Conservation (phyloP, 2,113 vertebrate genomes). For the Chaetorhynchus papuensis region DNA sequence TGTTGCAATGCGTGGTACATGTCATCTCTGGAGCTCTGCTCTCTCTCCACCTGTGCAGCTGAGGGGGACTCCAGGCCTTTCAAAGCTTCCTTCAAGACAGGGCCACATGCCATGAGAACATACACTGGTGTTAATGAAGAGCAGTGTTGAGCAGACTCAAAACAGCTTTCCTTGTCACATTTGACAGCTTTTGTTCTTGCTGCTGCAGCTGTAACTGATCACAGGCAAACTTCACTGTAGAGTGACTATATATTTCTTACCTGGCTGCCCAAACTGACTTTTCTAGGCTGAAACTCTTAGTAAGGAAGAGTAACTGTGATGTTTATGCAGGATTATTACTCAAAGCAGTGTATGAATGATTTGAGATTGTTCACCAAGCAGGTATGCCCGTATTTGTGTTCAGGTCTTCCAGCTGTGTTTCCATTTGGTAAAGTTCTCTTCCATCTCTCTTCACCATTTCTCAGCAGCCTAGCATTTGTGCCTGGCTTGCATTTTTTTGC, state of each 20-base stretch:
- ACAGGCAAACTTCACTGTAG: background rate
- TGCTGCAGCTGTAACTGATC: background rate
- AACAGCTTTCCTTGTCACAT: background rate
- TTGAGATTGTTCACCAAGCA: background rate
- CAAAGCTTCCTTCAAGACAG: background rate
- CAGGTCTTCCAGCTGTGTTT: background rate
- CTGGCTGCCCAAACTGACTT: background rate
- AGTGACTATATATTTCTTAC: background rate
- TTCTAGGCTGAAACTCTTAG: background rate
- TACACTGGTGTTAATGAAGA: background rate
- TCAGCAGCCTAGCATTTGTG: background rate
- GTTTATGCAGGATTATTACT: background rate
- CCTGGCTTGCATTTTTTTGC: background rate
- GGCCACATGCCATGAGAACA: fast-evolving
- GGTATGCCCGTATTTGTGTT: background rate
- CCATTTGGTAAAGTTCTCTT: background rate
- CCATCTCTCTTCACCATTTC: background rate
- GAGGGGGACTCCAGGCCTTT: background rate
- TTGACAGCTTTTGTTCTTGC: background rate
- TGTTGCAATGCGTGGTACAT: fast-evolving
- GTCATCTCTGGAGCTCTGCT: background rate
- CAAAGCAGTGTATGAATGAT: background rate
- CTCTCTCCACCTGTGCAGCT: background rate
- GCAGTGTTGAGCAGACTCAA: background rate
- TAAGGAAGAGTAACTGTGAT: background rate